These are phyloP conservation scores for Polyploca ridens DNA, from an alignment of 2,888 invertebrate genomes.

Conservation along the genomic window DNA sequence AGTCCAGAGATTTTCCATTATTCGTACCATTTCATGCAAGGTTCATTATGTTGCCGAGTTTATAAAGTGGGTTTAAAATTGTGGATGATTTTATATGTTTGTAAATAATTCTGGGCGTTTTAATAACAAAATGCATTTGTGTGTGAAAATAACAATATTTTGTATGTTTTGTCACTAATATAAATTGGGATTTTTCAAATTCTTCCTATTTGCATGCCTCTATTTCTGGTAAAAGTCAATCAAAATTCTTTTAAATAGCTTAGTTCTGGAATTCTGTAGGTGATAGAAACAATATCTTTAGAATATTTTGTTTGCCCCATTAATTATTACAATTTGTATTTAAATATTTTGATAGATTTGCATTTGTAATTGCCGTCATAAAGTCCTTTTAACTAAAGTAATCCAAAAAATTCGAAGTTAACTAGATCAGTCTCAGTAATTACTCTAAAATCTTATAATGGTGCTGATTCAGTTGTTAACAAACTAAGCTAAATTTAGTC, in stretches of 20 bases:
- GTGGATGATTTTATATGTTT: slow-evolving; percentile 32
- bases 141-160: slow-evolving; percentile 19
- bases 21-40: slow-evolving; percentile 61
- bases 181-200: slow-evolving; percentile 35
- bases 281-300: background rate
- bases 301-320: background rate
- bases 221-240: slow-evolving; percentile 4
- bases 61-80: slow-evolving; percentile 16
- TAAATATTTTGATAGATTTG: background rate
- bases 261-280: background rate
- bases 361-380: slow-evolving; percentile 3
- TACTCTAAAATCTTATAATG: background rate
- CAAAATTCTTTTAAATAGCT: slow-evolving; percentile 1
- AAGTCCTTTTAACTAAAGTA: background rate
- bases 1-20: slow-evolving; percentile 30
- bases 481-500: too few relatives aligned
- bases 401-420: background rate
- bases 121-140: slow-evolving; percentile 25
- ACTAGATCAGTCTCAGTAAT: background rate
- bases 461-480: background rate
- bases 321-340: background rate
- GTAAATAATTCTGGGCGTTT: slow-evolving; percentile 20
- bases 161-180: slow-evolving; percentile 60
- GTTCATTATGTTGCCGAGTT: slow-evolving; percentile 40
- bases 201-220: slow-evolving; percentile 46